Evolutionary conservation across 2,797 vertebrate species (phyloP).

Genomic region (Cossypha polioptera): DNA sequence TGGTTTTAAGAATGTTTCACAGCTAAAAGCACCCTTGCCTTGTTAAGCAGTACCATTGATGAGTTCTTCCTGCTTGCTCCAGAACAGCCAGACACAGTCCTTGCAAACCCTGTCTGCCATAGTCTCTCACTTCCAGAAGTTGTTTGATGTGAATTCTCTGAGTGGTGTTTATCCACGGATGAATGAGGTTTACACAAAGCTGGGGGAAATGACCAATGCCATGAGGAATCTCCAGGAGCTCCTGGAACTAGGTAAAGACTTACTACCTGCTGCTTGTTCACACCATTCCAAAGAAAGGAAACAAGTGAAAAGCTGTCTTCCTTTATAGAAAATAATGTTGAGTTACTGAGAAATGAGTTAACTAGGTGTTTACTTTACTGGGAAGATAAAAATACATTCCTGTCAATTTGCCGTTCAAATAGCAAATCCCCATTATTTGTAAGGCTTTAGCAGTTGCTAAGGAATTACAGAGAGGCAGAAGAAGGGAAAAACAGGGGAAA

Average conservation of each 20-base stretch:
- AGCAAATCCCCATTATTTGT: neutral
- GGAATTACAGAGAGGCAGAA: neutral
- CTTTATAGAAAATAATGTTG: neutral
- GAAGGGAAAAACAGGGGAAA: neutral
- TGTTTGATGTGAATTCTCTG: conserved; percentile 86
- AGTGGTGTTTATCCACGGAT: conserved; percentile 87
- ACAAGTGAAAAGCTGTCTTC: neutral
- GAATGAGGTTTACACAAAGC: conserved; percentile 86
- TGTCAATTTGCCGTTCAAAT: neutral
- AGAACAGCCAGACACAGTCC: conserved; percentile 77
- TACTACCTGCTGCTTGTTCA: neutral
- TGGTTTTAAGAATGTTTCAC: neutral
- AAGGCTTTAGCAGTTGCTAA: neutral
- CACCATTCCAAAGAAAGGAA: neutral
- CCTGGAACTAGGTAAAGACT: conserved; percentile 80
- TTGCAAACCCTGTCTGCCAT: conserved; percentile 79
- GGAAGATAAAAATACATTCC: neutral
- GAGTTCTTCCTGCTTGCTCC: neutral
- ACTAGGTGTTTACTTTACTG: neutral
- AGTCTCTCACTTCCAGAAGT: conserved; percentile 89
- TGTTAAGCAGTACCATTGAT: neutral
- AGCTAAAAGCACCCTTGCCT: neutral
- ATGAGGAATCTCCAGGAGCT: conserved; percentile 85
- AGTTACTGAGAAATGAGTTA: neutral
- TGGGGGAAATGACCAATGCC: conserved; percentile 85